Percentiles rank a stretch among this genome's conserved stretches.
Evolutionary conservation across 2,888 invertebrate species (phyloP).

Genomic region (Lochmaea capreae): DNA sequence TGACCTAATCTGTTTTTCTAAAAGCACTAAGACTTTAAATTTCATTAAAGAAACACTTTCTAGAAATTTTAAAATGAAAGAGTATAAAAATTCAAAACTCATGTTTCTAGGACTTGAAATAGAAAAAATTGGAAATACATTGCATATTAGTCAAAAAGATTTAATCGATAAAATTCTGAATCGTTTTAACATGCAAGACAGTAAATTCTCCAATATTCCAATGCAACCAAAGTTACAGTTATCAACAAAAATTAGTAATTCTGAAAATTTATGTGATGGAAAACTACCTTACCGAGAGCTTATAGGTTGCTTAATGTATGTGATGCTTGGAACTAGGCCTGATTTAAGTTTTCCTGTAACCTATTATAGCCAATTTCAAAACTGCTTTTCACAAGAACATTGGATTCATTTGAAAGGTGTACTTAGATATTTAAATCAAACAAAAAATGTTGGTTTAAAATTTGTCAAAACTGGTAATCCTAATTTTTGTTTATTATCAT

Average conservation of each 20-base stretch:
- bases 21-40: constrained; percentile 1
- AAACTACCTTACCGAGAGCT: constrained; percentile 37
- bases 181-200: too few species aligned
- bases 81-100: constrained; percentile 28
- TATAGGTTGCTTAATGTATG: constrained; percentile 44
- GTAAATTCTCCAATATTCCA: constrained; percentile 29
- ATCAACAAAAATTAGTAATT: too few species aligned
- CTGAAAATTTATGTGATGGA: not conserved
- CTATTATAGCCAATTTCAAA: constrained; percentile 47
- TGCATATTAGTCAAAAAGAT: too few species aligned
- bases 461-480: constrained; percentile 28
- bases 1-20: constrained; percentile 35
- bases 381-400: constrained; percentile 36
- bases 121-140: too few species aligned
- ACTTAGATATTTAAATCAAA: constrained; percentile 25
- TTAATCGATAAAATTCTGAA: too few species aligned
- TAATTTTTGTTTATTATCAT: constrained; percentile 12
- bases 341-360: constrained; percentile 43
- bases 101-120: not conserved
- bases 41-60: constrained; percentile 27
- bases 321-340: constrained; percentile 43
- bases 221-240: too few species aligned
- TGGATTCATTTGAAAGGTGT: constrained; percentile 41
- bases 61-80: constrained; percentile 40
- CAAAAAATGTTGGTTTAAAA: too few species aligned